Percentiles rank a stretch among this genome's conserved stretches.
Evolutionary conservation across 1,140 invertebrate species (phyloP).

Genomic region (Meloidogyne hapla): DNA sequence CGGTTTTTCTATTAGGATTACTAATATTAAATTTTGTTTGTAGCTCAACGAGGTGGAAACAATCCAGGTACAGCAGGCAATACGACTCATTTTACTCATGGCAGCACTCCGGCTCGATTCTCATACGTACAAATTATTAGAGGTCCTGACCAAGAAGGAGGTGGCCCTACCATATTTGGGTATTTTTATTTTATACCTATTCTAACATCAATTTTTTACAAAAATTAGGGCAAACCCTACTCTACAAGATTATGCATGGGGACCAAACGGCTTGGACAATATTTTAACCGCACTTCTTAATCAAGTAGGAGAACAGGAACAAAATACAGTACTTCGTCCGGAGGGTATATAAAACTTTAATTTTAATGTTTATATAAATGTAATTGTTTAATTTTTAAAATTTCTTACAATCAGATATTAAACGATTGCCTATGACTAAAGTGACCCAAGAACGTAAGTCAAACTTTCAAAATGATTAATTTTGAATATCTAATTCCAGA

Average conservation of each 20-base stretch:
- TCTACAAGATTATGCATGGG: constrained; percentile 12
- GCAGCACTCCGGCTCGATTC: neutral
- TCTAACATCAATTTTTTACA: neutral
- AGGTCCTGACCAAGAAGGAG: neutral
- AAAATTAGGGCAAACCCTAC: neutral
- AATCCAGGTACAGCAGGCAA: neutral
- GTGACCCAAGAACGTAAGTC: constrained; percentile 24
- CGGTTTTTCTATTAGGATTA: neutral
- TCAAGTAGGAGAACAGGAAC: constrained; percentile 22
- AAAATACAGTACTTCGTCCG: neutral
- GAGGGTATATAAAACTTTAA: neutral
- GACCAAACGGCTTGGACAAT: constrained; percentile 5
- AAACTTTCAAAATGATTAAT: too few species aligned
- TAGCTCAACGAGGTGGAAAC: neutral
- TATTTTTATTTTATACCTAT: neutral
- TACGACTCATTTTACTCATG: neutral
- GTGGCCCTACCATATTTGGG: neutral
- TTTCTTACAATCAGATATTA: too few species aligned
- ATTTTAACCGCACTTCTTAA: constrained; percentile 18
- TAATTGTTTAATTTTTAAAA: too few species aligned
- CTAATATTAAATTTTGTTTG: neutral
- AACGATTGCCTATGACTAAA: constrained; percentile 28
- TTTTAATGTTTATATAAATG: too few species aligned
- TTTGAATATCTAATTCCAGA: neutral
- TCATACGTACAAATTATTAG: neutral